These are phyloP conservation scores for Centropus bengalensis DNA, from an alignment of 2,113 vertebrate genomes.

Conservation along the genomic window DNA sequence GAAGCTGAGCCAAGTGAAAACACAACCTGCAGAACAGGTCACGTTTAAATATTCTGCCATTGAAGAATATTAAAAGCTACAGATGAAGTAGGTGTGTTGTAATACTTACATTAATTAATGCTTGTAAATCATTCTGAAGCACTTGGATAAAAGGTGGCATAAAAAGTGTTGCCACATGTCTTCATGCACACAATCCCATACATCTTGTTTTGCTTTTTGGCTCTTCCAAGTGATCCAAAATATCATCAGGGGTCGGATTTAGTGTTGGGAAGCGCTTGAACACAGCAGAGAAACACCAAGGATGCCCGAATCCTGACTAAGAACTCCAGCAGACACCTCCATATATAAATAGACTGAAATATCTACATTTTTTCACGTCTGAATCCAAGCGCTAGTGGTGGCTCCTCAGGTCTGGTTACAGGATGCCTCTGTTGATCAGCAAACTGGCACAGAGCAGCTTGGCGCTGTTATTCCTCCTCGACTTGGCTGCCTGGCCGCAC, in stretches of 20 bases:
- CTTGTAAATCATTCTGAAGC: conserved; percentile 60
- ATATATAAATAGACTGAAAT: neutral
- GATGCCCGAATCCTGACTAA: neutral
- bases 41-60: conserved; percentile 68
- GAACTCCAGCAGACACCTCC: neutral
- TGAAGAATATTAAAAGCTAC: conserved; percentile 71
- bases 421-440: neutral
- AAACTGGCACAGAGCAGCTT: neutral
- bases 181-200: conserved; percentile 3
- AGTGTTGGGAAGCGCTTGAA: neutral
- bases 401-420: neutral
- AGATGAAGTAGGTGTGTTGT: conserved; percentile 69
- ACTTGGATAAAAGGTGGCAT: conserved; percentile 56
- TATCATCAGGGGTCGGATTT: neutral
- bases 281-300: neutral
- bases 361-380: neutral
- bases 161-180: conserved; percentile 55
- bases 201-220: neutral
- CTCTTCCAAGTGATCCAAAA: neutral
- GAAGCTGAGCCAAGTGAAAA: conserved; percentile 67
- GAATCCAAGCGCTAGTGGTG: neutral
- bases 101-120: conserved; percentile 66
- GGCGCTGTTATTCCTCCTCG: neutral
- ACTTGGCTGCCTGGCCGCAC: neutral
- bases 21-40: conserved; percentile 73